phyloP scores from a whole-genome alignment of 2,888 invertebrate species.

The Terebella lapidaria region DNA sequence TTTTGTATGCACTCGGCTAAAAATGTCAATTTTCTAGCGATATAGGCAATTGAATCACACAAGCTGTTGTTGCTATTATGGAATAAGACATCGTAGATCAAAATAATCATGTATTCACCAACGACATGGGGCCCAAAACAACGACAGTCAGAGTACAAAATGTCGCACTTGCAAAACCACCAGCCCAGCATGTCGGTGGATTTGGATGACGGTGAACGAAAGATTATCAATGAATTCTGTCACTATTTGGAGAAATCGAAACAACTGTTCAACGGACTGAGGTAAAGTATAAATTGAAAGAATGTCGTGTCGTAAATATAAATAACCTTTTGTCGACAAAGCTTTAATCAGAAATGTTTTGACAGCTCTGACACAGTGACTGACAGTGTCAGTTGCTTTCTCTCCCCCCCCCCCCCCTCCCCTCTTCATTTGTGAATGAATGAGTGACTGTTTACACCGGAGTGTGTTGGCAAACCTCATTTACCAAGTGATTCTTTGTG shows the following conservation, averaged over 20 bases:
- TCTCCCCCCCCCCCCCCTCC: too few relatives aligned
- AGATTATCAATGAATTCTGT: constrained; percentile 87
- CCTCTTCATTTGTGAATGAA: too few relatives aligned
- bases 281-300: constrained; percentile 57
- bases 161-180: constrained; percentile 13
- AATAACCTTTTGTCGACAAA: neutral
- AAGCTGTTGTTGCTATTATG: too few relatives aligned
- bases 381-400: neutral
- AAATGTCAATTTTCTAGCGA: too few relatives aligned
- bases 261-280: constrained; percentile 91
- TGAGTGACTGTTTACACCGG: too few relatives aligned
- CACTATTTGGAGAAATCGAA: constrained; percentile 94
- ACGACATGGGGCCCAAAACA: constrained; percentile 31
- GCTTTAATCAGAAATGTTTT: neutral
- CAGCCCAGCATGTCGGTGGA: constrained; percentile 20
- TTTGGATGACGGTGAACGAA: constrained; percentile 48
- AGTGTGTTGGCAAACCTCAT: too few relatives aligned
- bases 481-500: too few relatives aligned
- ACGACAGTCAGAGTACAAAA: constrained; percentile 19
- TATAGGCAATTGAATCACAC: too few relatives aligned
- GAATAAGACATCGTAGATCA: too few relatives aligned
- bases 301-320: neutral
- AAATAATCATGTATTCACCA: constrained; percentile 28
- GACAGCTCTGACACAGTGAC: neutral
- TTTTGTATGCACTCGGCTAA: too few relatives aligned